Base-by-base conservation (phyloP, 2,888 invertebrate genomes). In the Ceramica pisi region DNA sequence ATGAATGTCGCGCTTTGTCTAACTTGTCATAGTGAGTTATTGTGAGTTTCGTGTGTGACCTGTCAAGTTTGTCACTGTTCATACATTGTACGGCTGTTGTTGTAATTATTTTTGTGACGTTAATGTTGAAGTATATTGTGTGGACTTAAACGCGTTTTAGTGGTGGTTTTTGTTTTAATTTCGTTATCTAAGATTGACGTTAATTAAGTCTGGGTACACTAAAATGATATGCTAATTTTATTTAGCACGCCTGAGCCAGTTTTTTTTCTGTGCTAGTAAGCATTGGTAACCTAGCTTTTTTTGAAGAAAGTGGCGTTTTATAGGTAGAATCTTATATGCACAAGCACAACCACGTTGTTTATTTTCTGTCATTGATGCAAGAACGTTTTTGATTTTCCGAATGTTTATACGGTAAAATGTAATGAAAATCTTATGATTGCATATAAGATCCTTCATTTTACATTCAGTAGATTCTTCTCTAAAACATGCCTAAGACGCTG, bases 11-110 rank as follows among this genome's bases (percentile, higher is more conserved):
- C 73, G 81, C 73, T 80, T 81, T 63, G 76, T 75, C 66, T 61
- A 60, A 77, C 59, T 78, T 80, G 80, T 65, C 77, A 56, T 16
- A 62, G 50, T 81, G 69, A 80, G 59, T 68, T 81, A 81, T 81
- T 68, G 81, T 50, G 21, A 46, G 23, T 69, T 60, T 60, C 55
- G 71, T 75, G 63, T 61, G 65, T 55, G 60, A 55, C 46, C 51
- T 66, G 70, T 75, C 80, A 41, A 12, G 59, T 55, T 63, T 67
- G 70, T 75, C 69, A 65, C 69, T 65, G 68, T 75, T 53, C 31
- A 35, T 38, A 78, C 44, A n/a, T 26, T 76, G 61, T 71, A 46
- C 50, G 8, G 26, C 8, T 31, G 44, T 44, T 63, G 51, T 65
- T 50, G 31, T 75, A 50, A 80, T 78, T 75, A 80, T 75, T 79